phyloP scores from a whole-genome alignment of 2,113 vertebrate species.

The Dromas ardeola region DNA sequence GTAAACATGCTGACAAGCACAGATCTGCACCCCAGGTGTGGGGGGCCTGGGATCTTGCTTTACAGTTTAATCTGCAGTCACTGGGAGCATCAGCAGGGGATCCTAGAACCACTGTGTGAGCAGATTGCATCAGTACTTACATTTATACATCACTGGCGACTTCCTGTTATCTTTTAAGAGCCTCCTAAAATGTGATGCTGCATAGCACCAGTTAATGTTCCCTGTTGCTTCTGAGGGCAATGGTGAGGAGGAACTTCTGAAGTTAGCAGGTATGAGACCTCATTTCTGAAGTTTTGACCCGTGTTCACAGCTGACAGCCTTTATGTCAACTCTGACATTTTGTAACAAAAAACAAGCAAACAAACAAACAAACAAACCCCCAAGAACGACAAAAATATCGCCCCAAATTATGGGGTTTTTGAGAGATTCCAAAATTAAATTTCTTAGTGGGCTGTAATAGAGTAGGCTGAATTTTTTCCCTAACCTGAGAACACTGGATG shows the following conservation, averaged over 20 bases:
- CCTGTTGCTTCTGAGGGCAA: not conserved
- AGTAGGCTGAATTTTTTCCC: not conserved
- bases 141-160: not conserved
- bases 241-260: not conserved
- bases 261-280: not conserved
- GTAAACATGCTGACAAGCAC: constrained; percentile 28
- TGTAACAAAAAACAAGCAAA: not conserved
- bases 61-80: not conserved
- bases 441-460: not conserved
- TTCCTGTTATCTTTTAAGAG: constrained; percentile 14
- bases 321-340: not conserved
- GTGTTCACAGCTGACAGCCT: not conserved
- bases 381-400: not conserved
- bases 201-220: not conserved
- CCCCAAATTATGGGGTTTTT: not conserved
- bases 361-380: not conserved
- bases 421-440: not conserved
- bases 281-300: not conserved
- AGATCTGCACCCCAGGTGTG: not conserved
- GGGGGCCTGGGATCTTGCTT: not conserved
- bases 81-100: not conserved
- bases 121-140: not conserved
- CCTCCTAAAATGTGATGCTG: not conserved
- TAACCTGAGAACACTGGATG: not conserved
- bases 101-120: not conserved